These are phyloP conservation scores for Gibbula magus DNA, from an alignment of 2,888 invertebrate genomes.

Conservation along the genomic window DNA sequence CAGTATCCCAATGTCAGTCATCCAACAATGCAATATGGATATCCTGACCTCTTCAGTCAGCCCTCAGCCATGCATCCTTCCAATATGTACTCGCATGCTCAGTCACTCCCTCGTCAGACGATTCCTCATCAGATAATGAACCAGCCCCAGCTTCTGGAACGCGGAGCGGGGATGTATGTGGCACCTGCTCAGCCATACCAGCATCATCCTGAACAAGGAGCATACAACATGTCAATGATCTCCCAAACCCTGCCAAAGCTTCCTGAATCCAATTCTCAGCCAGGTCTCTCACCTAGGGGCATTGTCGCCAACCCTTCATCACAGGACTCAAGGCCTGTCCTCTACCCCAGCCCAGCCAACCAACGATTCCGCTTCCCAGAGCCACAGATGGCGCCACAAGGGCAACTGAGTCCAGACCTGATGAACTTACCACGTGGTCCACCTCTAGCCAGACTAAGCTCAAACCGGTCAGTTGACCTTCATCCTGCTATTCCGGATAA, in stretches of 20 bases:
- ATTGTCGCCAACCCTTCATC: neutral
- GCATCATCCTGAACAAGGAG: neutral
- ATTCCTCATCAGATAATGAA: neutral
- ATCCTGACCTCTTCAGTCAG: too few relatives aligned
- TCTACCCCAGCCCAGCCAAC: neutral
- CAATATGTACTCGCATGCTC: too few relatives aligned
- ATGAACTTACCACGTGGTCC: neutral
- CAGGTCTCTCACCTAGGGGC: too few relatives aligned
- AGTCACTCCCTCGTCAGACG: too few relatives aligned
- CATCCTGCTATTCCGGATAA: neutral
- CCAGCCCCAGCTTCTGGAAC: neutral
- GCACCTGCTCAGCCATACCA: neutral
- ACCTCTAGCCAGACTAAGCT: neutral
- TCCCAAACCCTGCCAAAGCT: neutral
- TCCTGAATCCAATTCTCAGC: too few relatives aligned
- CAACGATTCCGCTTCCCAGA: neutral
- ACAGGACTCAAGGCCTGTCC: neutral
- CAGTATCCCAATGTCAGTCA: too few relatives aligned
- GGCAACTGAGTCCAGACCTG: neutral
- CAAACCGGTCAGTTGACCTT: neutral
- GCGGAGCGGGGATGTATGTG: neutral
- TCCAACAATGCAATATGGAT: too few relatives aligned
- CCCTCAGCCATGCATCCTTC: too few relatives aligned
- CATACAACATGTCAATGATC: neutral
- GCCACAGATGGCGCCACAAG: neutral